phyloP scores from a whole-genome alignment of 2,113 vertebrate species.

The Corythoichthys haematopterus region DNA sequence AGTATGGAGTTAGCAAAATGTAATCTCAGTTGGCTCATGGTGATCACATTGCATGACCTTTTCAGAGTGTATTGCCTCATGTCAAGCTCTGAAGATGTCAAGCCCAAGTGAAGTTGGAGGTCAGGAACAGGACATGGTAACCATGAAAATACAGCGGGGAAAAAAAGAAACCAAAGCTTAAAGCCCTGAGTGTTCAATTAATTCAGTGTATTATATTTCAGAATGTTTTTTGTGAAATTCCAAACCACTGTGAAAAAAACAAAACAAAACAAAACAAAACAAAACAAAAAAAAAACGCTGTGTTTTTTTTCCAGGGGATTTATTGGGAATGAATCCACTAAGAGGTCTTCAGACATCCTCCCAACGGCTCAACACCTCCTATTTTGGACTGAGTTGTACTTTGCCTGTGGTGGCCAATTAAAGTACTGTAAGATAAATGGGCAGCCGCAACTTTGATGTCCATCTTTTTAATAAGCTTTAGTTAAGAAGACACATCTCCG shows the following conservation, averaged over 20 bases:
- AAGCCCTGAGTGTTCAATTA: constrained; percentile 51
- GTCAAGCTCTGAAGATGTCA: constrained; percentile 51
- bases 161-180: constrained; percentile 52
- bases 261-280: constrained; percentile 53
- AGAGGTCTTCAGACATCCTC: constrained; percentile 63
- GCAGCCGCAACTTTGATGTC: constrained; percentile 67
- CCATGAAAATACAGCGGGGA: constrained; percentile 41
- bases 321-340: constrained; percentile 67
- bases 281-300: constrained; percentile 57
- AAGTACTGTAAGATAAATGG: constrained; percentile 69
- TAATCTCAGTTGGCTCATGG: constrained; percentile 51
- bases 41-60: constrained; percentile 60
- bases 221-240: constrained; percentile 65
- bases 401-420: constrained; percentile 74
- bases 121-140: constrained; percentile 52
- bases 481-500: constrained; percentile 75
- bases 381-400: constrained; percentile 67
- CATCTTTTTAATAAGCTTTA: constrained; percentile 78
- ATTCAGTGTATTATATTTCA: constrained; percentile 61
- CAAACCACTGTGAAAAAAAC: constrained; percentile 48
- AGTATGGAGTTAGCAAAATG: constrained; percentile 32
- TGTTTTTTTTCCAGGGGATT: constrained; percentile 63
- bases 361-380: constrained; percentile 52
- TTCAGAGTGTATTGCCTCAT: constrained; percentile 57
- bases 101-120: constrained; percentile 48